Percentiles rank a stretch among this genome's conserved stretches.
phyloP scores from a whole-genome alignment of 2,113 vertebrate species.

The Coracopsis vasa region DNA sequence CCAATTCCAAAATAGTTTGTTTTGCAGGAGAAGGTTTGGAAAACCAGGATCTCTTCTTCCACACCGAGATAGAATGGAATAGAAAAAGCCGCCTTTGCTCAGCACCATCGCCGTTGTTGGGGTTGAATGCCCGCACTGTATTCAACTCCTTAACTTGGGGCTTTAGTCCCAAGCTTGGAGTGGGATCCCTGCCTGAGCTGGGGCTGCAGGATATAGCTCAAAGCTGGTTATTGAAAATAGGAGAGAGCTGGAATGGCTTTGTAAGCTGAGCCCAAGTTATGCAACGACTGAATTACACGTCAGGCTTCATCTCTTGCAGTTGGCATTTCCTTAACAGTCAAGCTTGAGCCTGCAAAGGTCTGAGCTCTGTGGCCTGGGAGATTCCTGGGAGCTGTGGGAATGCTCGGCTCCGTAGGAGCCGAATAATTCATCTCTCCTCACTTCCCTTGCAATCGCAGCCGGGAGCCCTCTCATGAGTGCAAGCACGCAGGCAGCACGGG shows the following conservation, averaged over 20 bases:
- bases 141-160: accelerated
- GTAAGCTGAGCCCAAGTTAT: neutral
- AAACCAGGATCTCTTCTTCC: neutral
- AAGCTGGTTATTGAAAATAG: neutral
- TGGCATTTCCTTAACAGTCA: neutral
- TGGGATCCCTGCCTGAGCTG: neutral
- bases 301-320: neutral
- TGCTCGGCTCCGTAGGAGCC: neutral
- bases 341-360: neutral
- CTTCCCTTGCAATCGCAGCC: neutral
- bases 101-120: accelerated
- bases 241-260: neutral
- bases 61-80: neutral
- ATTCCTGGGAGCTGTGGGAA: neutral
- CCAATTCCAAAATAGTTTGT: neutral
- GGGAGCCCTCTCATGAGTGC: accelerated
- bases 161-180: neutral
- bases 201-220: neutral
- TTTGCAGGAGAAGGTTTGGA: neutral
- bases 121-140: neutral
- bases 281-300: accelerated
- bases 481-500: neutral
- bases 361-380: neutral
- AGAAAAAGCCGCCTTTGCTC: accelerated
- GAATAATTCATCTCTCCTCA: neutral